Conservation (phyloP, 2,113 vertebrate genomes). For the Bolborhynchus lineola region DNA sequence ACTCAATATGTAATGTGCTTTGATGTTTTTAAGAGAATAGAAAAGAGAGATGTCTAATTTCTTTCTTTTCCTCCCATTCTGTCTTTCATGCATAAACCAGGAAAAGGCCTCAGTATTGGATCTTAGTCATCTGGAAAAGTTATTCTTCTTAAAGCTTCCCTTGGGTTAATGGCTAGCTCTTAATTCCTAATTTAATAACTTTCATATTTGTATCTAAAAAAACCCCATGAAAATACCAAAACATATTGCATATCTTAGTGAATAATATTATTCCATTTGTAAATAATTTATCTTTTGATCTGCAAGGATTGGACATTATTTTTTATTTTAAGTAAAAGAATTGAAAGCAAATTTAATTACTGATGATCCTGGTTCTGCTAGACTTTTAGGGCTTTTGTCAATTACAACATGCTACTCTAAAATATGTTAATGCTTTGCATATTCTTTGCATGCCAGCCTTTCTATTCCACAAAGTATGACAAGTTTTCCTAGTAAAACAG, state of each 20-base stretch:
- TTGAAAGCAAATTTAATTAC: not conserved
- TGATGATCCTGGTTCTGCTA: not conserved
- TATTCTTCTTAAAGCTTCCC: not conserved
- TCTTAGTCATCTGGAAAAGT: not conserved
- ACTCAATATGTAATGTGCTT: not conserved
- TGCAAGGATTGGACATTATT: accelerated
- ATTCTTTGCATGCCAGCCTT: not conserved
- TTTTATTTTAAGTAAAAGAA: not conserved
- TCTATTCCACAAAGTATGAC: not conserved
- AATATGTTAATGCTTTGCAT: not conserved
- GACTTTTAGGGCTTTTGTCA: not conserved
- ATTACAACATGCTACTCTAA: not conserved
- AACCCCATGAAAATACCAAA: not conserved
- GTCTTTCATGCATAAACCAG: not conserved
- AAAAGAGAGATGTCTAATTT: not conserved
- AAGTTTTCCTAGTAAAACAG: not conserved
- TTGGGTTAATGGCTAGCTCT: not conserved
- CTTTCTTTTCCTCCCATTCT: not conserved
- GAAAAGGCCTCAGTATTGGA: not conserved
- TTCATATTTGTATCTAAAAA: not conserved
- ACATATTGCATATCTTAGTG: not conserved
- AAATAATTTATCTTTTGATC: not conserved
- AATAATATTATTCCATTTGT: not conserved
- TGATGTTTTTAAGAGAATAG: not conserved
- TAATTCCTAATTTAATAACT: not conserved